phyloP scores from a whole-genome alignment of 2,888 invertebrate species.

The Athrips mouffetella region DNA sequence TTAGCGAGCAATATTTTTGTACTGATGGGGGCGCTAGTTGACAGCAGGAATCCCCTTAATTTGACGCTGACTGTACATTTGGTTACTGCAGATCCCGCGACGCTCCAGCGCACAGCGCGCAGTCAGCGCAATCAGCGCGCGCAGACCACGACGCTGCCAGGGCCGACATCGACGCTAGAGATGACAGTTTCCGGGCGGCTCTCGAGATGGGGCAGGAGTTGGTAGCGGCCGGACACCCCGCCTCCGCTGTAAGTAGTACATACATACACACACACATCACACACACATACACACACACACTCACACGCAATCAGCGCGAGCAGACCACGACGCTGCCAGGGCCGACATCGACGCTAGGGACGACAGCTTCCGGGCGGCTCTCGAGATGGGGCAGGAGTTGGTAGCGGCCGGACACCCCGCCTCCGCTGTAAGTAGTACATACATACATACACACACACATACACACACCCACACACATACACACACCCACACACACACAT shows the following conservation, averaged over 20 bases:
- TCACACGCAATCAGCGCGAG: constrained; percentile 82
- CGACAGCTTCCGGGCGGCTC: constrained; percentile 82
- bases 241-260: constrained; percentile 47
- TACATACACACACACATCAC: too few species aligned
- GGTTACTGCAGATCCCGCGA: too few species aligned
- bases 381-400: constrained; percentile 88
- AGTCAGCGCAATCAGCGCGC: constrained; percentile 86
- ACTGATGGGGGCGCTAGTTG: too few species aligned
- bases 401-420: constrained; percentile 86
- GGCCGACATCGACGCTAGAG: constrained; percentile 86
- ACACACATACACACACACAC: not conserved
- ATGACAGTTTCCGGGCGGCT: constrained; percentile 83
- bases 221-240: constrained; percentile 87
- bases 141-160: constrained; percentile 80
- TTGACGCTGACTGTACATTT: too few species aligned
- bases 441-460: not conserved
- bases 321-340: constrained; percentile 78
- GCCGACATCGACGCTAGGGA: constrained; percentile 88
- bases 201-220: constrained; percentile 88
- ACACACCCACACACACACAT: too few species aligned
- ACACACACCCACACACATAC: too few species aligned
- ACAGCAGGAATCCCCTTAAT: too few species aligned
- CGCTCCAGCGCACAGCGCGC: constrained; percentile 88
- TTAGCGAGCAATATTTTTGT: too few species aligned
- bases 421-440: not conserved